phyloP scores from a whole-genome alignment of 2,888 invertebrate species.

The Yponomeuta cagnagella region DNA sequence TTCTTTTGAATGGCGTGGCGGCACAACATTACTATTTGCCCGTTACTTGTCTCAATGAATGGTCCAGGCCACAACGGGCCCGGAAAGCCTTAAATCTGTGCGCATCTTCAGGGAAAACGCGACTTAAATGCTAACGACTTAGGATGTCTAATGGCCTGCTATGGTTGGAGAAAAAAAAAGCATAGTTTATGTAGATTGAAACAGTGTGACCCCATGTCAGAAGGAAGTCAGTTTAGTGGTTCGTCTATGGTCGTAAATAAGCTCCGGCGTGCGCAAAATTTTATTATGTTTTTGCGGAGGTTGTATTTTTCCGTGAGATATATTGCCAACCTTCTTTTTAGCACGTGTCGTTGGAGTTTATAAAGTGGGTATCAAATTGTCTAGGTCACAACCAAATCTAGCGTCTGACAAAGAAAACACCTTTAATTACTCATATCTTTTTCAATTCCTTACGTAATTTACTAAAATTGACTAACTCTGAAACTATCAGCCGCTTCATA shows the following conservation, averaged over 20 bases:
- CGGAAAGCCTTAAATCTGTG: constrained; percentile 38
- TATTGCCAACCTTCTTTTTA: too few species aligned
- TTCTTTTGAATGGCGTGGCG: constrained; percentile 57
- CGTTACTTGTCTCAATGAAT: constrained; percentile 73
- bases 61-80: constrained; percentile 49
- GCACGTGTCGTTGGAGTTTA: too few species aligned
- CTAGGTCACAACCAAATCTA: too few species aligned
- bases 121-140: neutral
- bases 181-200: constrained; percentile 35
- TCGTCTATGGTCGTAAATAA: neutral
- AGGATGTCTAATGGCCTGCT: neutral
- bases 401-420: too few species aligned
- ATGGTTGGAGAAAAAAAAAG: neutral
- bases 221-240: constrained; percentile 35
- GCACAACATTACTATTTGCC: constrained; percentile 65
- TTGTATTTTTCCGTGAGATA: too few species aligned
- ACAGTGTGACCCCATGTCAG: constrained; percentile 40
- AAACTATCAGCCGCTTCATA: too few species aligned
- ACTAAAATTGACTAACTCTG: too few species aligned
- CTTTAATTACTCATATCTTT: too few species aligned
- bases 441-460: too few species aligned
- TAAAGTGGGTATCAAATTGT: too few species aligned
- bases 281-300: neutral
- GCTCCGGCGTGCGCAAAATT: neutral
- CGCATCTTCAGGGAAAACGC: neutral